Conservation (phyloP, 2,888 invertebrate species). For the Stegana nigrithorax region DNA sequence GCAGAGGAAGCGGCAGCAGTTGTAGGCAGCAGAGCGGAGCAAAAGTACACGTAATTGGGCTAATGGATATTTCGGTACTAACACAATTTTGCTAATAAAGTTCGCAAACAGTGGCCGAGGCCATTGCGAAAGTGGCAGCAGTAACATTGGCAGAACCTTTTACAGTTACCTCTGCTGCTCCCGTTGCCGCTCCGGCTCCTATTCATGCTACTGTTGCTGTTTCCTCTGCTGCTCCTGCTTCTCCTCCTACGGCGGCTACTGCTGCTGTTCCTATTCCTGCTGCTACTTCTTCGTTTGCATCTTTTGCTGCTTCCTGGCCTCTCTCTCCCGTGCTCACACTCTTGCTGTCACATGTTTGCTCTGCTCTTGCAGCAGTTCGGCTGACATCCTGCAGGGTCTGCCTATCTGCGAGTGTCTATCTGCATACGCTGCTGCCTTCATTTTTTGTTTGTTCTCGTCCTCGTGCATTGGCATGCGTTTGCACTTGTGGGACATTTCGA, state of each 20-base stretch:
- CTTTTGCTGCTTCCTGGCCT: neutral
- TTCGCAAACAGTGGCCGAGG: constrained; percentile 45
- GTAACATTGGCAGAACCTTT: too few relatives aligned
- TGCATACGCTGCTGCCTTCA: constrained; percentile 1
- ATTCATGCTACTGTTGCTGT: too few relatives aligned
- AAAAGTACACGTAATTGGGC: constrained; percentile 60
- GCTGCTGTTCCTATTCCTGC: too few relatives aligned
- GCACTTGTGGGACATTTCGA: constrained; percentile 11
- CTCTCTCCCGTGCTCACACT: neutral
- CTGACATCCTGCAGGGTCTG: neutral
- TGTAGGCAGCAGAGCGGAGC: constrained; percentile 15
- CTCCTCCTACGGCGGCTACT: too few relatives aligned
- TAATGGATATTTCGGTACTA: constrained; percentile 60
- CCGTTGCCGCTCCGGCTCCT: too few relatives aligned
- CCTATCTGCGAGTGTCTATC: neutral
- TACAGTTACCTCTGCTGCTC: too few relatives aligned
- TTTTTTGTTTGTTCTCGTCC: too few relatives aligned
- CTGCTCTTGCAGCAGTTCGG: too few relatives aligned
- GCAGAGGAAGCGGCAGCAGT: too few relatives aligned
- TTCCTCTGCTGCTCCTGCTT: too few relatives aligned
- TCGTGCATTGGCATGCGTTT: neutral
- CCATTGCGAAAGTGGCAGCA: neutral
- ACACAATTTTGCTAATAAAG: constrained; percentile 60
- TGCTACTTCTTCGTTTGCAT: too few relatives aligned
- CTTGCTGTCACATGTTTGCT: too few relatives aligned